Base-by-base conservation (phyloP, 2,888 invertebrate species). In the Dicycla oo region DNA sequence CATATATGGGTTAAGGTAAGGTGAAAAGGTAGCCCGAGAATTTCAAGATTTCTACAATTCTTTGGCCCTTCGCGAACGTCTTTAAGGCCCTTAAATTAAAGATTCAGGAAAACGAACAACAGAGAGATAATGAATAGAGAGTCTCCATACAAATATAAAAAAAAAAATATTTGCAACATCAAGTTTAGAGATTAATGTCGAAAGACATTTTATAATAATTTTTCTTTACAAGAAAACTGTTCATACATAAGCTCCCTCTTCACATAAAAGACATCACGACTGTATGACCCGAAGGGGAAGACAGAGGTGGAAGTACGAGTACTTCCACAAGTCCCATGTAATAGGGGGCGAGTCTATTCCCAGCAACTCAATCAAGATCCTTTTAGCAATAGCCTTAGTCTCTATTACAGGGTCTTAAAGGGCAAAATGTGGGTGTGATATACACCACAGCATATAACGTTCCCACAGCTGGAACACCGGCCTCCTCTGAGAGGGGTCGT, bases 41-140 rank as follows among this genome's bases (percentile, higher is more conserved):
- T 5, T 34, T 34, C 34, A 34, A 34, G 6, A 8, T 38, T 38
- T 38, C 8, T 38, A 5, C 7, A 38, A 8, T 38, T 38, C 8
- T 38, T 5, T 49, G 11, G 6, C 6, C 6, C 26, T 15, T 51
- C 51, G 51, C 23, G 15, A 7, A 51, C 15, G 6, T 7, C 1
- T 49, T 49, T 49, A 11, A 11, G 2, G 23, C 47, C n/a, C 15
- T 23, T 23, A 11, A n/a, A 62, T 18, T 5, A 34, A 23, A 30
- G 3, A 34, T 30, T 64, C 7, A 11, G 15, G 1, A 49, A n/a
- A 67, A 20, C 6, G 11, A 49, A 38, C 20, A n/a, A 47, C 23
- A 40, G 18, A 38, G 11, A 13, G 40, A 13, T 51, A 10, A 40
- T 40, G 13, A n/a, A 18, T 69, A 69, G 49, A 66, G 26, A 69